Conservation (phyloP, 2,888 invertebrate genomes). For the Azorinus chamasolen region DNA sequence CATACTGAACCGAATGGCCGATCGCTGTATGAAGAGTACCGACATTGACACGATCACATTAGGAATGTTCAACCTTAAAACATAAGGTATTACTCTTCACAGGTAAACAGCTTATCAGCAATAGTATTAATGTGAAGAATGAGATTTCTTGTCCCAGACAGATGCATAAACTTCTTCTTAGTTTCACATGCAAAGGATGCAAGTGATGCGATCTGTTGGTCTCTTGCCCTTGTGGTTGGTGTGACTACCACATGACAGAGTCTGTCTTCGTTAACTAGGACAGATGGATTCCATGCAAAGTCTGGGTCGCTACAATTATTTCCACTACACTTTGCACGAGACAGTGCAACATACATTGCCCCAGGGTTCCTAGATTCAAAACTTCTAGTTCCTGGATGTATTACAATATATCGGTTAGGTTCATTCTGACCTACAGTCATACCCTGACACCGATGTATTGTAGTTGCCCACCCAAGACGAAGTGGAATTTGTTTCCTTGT, state of each 20-base stretch:
- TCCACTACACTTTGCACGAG: conserved; percentile 47
- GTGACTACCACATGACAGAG: conserved; percentile 51
- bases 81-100: too few species aligned
- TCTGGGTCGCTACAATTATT: conserved; percentile 25
- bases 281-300: conserved; percentile 60
- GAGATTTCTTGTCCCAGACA: too few species aligned
- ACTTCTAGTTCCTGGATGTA: conserved; percentile 53
- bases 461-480: conserved; percentile 58
- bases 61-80: too few species aligned
- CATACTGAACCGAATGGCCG: too few species aligned
- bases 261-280: conserved; percentile 51
- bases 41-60: too few species aligned
- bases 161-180: too few species aligned
- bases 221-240: conserved; percentile 32
- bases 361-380: conserved; percentile 13
- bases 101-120: too few species aligned
- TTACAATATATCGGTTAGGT: conserved; percentile 56
- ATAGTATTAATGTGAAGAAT: too few species aligned
- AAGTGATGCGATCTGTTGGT: conserved; percentile 38
- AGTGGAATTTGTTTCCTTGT: conserved; percentile 62
- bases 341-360: conserved; percentile 8
- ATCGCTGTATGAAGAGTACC: too few species aligned
- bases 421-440: too few species aligned
- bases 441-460: conserved; percentile 68
- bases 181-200: too few species aligned